Conservation (phyloP, 1,140 invertebrate genomes). For the Eulimnadia texana region DNA sequence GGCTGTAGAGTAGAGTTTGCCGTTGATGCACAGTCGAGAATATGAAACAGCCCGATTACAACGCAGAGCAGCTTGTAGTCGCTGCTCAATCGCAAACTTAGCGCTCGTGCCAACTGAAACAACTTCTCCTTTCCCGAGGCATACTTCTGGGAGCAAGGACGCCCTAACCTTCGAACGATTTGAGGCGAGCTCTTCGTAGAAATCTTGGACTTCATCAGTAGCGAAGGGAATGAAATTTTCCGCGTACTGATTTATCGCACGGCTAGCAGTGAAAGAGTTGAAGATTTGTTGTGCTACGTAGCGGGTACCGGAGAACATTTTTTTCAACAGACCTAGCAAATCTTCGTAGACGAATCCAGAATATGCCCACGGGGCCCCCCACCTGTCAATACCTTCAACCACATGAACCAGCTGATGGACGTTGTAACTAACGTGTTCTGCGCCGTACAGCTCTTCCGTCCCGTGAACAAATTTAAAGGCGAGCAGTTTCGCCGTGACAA, state of each 20-base stretch:
- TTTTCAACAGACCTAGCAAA: not conserved
- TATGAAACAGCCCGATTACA: not conserved
- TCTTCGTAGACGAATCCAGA: constrained; percentile 11
- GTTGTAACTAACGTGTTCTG: constrained; percentile 3
- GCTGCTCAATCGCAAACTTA: not conserved
- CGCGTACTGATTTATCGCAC: not conserved
- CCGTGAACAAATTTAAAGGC: not conserved
- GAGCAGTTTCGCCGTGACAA: not conserved
- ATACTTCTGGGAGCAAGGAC: not conserved
- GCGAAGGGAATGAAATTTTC: not conserved
- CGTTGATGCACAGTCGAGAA: not conserved
- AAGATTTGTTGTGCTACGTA: constrained; percentile 8
- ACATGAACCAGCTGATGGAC: constrained; percentile 5
- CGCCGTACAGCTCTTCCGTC: constrained; percentile 1
- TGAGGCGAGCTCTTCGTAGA: no score
- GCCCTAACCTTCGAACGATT: no score
- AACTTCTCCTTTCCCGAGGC: not conserved
- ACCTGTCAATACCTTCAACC: not conserved
- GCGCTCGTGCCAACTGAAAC: not conserved
- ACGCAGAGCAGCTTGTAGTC: not conserved
- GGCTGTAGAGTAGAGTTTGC: constrained; percentile 1
- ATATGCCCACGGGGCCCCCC: constrained; percentile 11
- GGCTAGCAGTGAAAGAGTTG: not conserved
- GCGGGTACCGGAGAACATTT: constrained; percentile 2
- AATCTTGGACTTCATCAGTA: not conserved